These are phyloP conservation scores for Tribolium madens DNA, from an alignment of 1,140 invertebrate genomes.

Conservation along the genomic window DNA sequence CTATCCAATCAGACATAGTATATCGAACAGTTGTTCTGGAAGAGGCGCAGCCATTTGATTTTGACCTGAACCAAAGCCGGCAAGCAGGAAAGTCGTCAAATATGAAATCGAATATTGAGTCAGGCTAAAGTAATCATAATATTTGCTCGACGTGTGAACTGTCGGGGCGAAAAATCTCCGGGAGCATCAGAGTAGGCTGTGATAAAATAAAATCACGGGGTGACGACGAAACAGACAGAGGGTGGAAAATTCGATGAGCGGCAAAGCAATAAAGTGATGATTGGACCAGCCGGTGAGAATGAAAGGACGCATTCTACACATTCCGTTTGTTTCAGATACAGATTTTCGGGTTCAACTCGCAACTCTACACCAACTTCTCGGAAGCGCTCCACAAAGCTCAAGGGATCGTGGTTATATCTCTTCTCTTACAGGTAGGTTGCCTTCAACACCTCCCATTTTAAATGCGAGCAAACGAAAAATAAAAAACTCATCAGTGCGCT, in stretches of 20 bases:
- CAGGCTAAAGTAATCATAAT: constrained; percentile 59
- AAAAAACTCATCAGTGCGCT: constrained; percentile 9
- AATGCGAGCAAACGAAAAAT: neutral
- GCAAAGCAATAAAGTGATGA: constrained; percentile 61
- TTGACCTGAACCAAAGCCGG: constrained; percentile 22
- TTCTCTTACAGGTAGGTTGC: constrained; percentile 83
- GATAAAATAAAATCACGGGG: constrained; percentile 47
- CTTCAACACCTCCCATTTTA: neutral
- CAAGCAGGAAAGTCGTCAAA: constrained; percentile 50
- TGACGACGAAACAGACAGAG: constrained; percentile 46
- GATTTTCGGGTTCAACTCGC: constrained; percentile 94
- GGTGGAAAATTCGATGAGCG: constrained; percentile 57
- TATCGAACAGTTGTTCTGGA: constrained; percentile 45
- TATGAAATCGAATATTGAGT: constrained; percentile 58
- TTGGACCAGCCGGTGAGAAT: constrained; percentile 55
- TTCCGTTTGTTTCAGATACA: constrained; percentile 81
- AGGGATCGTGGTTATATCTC: constrained; percentile 88
- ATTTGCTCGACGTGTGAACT: constrained; percentile 59
- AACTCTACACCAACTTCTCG: constrained; percentile 91
- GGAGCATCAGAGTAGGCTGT: constrained; percentile 32
- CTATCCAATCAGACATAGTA: constrained; percentile 47
- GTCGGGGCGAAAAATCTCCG: constrained; percentile 45
- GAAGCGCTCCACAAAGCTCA: constrained; percentile 90
- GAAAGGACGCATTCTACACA: constrained; percentile 55
- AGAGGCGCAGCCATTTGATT: constrained; percentile 46